A percentile compares a stretch with the other conserved stretches of the same genome.
Evolutionary conservation across 2,113 vertebrate genomes (phyloP).

Genomic region (Microcebus ravelobensis): DNA sequence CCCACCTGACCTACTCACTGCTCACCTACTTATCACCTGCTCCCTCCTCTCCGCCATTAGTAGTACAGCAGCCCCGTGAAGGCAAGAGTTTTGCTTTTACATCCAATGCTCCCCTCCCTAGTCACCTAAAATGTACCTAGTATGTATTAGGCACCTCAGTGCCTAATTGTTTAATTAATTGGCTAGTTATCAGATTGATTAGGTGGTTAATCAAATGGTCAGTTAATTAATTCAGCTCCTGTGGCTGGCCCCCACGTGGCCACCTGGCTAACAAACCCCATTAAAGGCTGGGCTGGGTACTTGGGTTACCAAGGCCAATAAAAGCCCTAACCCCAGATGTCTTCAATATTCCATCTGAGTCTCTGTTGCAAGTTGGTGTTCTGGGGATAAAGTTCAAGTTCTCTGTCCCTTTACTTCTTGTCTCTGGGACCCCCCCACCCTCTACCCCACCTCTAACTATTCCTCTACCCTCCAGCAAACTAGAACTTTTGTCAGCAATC

Average conservation of each 20-base stretch:
- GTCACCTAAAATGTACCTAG: background rate
- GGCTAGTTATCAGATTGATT: background rate
- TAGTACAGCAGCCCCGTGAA: background rate
- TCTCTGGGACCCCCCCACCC: background rate
- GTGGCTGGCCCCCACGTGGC: background rate
- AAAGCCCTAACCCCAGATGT: background rate
- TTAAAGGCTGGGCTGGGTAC: background rate
- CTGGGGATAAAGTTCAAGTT: background rate
- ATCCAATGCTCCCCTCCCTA: background rate
- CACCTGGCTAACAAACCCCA: background rate
- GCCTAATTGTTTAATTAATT: background rate
- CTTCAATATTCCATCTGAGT: background rate
- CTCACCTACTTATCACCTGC: background rate
- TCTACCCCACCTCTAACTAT: background rate
- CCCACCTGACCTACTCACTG: too few species aligned
- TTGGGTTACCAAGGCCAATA: background rate
- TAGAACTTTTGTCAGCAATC: background rate
- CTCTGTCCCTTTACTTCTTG: background rate
- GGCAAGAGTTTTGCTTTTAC: background rate
- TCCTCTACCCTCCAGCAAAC: background rate
- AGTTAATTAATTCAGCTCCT: constrained; percentile 20
- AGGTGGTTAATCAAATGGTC: background rate
- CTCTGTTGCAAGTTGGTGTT: background rate
- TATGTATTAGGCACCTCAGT: background rate
- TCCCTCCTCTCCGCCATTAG: background rate